Percentiles rank a stretch among this genome's conserved stretches.
These are phyloP conservation scores for Agrotis puta DNA, from an alignment of 2,888 invertebrate genomes.

Conservation along the genomic window DNA sequence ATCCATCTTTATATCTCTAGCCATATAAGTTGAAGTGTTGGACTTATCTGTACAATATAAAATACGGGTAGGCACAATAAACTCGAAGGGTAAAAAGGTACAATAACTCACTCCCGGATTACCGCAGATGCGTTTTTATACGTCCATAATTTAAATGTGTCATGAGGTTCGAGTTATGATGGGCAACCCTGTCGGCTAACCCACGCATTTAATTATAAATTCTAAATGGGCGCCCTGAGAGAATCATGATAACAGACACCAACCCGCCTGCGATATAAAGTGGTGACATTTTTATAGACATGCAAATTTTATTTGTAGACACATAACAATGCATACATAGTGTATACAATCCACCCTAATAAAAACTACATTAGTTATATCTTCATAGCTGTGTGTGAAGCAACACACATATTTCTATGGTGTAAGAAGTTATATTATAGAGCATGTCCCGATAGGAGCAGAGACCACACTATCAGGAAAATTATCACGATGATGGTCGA, in stretches of 20 bases:
- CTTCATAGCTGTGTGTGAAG: too few relatives aligned
- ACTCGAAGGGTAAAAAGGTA: background rate
- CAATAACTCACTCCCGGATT: conserved; percentile 30
- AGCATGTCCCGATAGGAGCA: too few relatives aligned
- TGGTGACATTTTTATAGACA: conserved; percentile 58
- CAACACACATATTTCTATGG: too few relatives aligned
- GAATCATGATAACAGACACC: conserved; percentile 52
- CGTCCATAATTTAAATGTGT: conserved; percentile 46
- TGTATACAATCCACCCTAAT: background rate
- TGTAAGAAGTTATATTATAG: too few relatives aligned
- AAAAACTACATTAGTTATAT: background rate
- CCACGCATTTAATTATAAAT: conserved; percentile 62
- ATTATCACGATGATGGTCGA: too few relatives aligned
- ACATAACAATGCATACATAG: conserved; percentile 4
- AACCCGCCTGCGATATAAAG: conserved; percentile 39
- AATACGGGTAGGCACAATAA: background rate
- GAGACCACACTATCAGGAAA: too few relatives aligned
- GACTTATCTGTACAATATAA: background rate
- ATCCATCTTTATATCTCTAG: background rate
- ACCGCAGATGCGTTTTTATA: conserved; percentile 47
- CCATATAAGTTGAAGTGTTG: background rate
- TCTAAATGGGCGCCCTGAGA: conserved; percentile 57
- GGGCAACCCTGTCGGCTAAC: conserved; percentile 36
- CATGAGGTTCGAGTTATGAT: conserved; percentile 40
- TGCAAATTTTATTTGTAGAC: conserved; percentile 50